These are phyloP conservation scores for Drosophila simulans DNA, from an alignment of 1,140 invertebrate species.

Conservation along the genomic window DNA sequence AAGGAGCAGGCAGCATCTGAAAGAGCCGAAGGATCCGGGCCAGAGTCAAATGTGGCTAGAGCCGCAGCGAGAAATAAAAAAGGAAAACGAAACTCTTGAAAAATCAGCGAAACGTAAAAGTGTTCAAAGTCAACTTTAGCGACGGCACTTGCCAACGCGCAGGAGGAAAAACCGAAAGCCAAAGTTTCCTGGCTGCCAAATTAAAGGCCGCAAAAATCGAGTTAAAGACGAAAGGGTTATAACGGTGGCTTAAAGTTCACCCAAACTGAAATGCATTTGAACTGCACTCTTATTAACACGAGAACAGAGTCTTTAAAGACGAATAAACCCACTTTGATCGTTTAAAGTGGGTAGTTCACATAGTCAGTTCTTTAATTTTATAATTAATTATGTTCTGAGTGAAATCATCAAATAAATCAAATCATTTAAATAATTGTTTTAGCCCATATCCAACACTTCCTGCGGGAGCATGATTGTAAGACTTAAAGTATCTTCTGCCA, in stretches of 20 bases:
- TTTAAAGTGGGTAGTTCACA: not conserved
- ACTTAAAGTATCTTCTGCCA: not conserved
- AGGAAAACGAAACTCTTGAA: slow-evolving; percentile 70
- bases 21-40: slow-evolving; percentile 20
- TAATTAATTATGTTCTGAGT: too few relatives aligned
- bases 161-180: slow-evolving; percentile 16
- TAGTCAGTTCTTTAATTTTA: too few relatives aligned
- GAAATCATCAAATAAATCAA: too few relatives aligned
- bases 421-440: too few relatives aligned
- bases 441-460: not conserved
- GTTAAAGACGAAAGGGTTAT: slow-evolving; percentile 19
- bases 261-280: slow-evolving; percentile 1
- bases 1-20: slow-evolving; percentile 29
- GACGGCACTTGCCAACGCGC: slow-evolving; percentile 52
- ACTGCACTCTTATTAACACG: slow-evolving; percentile 7
- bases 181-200: slow-evolving; percentile 37
- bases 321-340: not conserved
- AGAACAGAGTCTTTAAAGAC: slow-evolving; percentile 3
- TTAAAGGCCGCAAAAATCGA: slow-evolving; percentile 36
- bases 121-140: slow-evolving; percentile 82
- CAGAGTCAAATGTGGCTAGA: slow-evolving; percentile 70
- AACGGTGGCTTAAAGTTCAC: slow-evolving; percentile 13
- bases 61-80: slow-evolving; percentile 24
- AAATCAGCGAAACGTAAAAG: slow-evolving; percentile 83
- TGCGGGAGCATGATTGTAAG: too few relatives aligned